These are phyloP conservation scores for Thalassoma bifasciatum DNA, from an alignment of 2,113 vertebrate species.

Conservation along the genomic window DNA sequence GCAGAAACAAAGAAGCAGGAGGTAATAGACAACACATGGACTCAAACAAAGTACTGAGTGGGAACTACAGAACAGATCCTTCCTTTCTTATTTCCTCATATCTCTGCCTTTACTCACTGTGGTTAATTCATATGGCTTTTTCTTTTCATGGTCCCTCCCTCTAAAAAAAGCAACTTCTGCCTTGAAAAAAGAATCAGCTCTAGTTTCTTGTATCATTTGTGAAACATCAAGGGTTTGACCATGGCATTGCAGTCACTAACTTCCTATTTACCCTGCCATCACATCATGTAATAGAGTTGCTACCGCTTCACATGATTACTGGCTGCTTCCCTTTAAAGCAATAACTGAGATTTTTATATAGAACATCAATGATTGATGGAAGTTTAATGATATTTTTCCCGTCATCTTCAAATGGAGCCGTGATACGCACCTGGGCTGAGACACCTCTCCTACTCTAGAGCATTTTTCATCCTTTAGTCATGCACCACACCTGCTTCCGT, in stretches of 20 bases:
- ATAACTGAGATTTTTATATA: slow-evolving; percentile 36
- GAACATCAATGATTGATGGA: slow-evolving; percentile 51
- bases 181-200: neutral
- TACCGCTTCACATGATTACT: slow-evolving; percentile 31
- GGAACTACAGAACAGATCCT: slow-evolving; percentile 45
- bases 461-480: slow-evolving; percentile 9
- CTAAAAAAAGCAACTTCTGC: neutral
- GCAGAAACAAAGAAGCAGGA: slow-evolving; percentile 74
- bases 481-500: neutral
- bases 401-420: neutral
- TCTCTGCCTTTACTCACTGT: slow-evolving; percentile 9
- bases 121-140: neutral
- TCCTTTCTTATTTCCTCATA: slow-evolving; percentile 3
- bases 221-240: slow-evolving; percentile 34
- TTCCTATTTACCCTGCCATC: slow-evolving; percentile 54
- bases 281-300: slow-evolving; percentile 43
- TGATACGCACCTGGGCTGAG: slow-evolving; percentile 22
- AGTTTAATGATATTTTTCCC: slow-evolving; percentile 30
- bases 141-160: slow-evolving; percentile 7
- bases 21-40: slow-evolving; percentile 80
- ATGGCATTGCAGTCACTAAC: slow-evolving; percentile 51
- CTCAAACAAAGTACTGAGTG: slow-evolving; percentile 45
- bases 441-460: neutral
- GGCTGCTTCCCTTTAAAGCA: slow-evolving; percentile 12
- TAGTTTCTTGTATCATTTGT: neutral